These are phyloP conservation scores for Clepsis dumicolana DNA, from an alignment of 2,888 invertebrate genomes.

Conservation along the genomic window DNA sequence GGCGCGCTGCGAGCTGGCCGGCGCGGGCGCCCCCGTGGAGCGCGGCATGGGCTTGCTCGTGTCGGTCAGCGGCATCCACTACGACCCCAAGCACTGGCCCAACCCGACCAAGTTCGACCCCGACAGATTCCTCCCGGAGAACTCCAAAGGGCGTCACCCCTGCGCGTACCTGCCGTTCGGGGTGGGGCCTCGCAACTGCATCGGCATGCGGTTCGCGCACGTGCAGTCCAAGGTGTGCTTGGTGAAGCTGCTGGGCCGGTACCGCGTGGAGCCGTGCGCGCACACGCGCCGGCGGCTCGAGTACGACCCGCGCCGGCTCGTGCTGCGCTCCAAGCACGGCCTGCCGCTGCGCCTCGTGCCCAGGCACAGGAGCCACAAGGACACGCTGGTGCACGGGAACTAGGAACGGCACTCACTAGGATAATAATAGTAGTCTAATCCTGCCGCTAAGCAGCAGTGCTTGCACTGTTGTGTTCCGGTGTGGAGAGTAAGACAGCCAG, in stretches of 20 bases:
- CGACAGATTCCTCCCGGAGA: constrained; percentile 43
- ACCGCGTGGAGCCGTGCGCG: constrained; percentile 40
- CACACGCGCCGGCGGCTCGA: constrained; percentile 13
- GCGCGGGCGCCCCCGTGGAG: constrained; percentile 26
- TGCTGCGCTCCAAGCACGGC: constrained; percentile 40
- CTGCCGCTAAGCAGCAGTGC: too few relatives aligned
- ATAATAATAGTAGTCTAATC: too few relatives aligned
- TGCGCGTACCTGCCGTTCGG: constrained; percentile 44
- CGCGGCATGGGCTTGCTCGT: constrained; percentile 35
- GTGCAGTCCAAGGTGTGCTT: constrained; percentile 45
- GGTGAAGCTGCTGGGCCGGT: constrained; percentile 41
- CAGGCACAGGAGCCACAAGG: neutral
- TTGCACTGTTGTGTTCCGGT: too few relatives aligned
- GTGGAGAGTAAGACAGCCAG: too few relatives aligned
- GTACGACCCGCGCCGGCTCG: constrained; percentile 31
- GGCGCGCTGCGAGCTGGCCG: constrained; percentile 32
- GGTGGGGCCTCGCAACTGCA: constrained; percentile 40
- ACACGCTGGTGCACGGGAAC: constrained; percentile 12
- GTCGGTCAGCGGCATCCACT: constrained; percentile 42
- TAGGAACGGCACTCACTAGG: too few relatives aligned
- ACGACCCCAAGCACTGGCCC: constrained; percentile 43
- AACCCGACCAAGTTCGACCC: constrained; percentile 44
- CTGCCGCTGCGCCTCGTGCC: constrained; percentile 38
- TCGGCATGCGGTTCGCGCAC: constrained; percentile 45
- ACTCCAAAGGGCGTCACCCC: constrained; percentile 40